Conservation (phyloP, 2,113 vertebrate genomes). For the Forbesichthys agassizii region DNA sequence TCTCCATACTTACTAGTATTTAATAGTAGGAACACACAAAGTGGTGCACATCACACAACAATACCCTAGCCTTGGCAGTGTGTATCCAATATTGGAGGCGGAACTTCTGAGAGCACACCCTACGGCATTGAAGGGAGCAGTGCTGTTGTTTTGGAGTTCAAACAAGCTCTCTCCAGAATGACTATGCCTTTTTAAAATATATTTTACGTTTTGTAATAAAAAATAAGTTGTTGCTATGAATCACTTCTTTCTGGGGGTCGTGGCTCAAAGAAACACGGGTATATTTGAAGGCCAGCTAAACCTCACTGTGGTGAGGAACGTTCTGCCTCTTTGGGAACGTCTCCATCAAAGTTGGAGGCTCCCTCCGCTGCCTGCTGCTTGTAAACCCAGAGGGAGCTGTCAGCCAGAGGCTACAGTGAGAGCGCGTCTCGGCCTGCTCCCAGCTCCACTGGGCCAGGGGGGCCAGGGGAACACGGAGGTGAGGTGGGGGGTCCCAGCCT, state of each 20-base stretch:
- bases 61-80: too few relatives aligned
- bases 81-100: too few relatives aligned
- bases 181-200: background rate
- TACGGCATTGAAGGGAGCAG: too few relatives aligned
- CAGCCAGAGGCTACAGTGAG: conserved; percentile 42
- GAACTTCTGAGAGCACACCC: too few relatives aligned
- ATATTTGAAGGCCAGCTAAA: conserved; percentile 7
- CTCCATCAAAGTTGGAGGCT: conserved; percentile 51
- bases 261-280: background rate
- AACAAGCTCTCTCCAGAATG: too few relatives aligned
- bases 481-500: background rate
- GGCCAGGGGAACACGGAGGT: background rate
- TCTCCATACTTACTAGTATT: too few relatives aligned
- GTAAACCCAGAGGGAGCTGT: conserved; percentile 50
- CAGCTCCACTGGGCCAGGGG: conserved; percentile 16
- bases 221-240: background rate
- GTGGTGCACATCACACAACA: too few relatives aligned
- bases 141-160: too few relatives aligned
- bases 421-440: conserved; percentile 34
- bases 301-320: conserved; percentile 8
- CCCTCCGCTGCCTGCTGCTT: conserved; percentile 39
- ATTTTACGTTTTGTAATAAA: background rate
- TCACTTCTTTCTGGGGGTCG: background rate
- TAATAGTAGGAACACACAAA: too few relatives aligned
- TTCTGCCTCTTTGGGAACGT: conserved; percentile 41